A percentile compares a stretch with the other conserved stretches of the same genome.
phyloP scores from a whole-genome alignment of 2,888 invertebrate genomes.

The Tillus elongatus region DNA sequence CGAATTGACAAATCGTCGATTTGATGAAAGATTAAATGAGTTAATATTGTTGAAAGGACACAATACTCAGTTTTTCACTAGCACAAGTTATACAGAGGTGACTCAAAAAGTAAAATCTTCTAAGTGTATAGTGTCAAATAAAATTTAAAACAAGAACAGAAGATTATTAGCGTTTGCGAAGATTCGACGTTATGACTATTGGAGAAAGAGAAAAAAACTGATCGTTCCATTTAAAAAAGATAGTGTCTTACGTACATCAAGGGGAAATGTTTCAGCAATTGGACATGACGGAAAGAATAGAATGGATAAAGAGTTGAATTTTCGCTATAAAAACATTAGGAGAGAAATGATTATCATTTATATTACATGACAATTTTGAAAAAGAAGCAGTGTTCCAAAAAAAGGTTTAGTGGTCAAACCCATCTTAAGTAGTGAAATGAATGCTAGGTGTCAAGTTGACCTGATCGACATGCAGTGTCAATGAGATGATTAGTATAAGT shows the following conservation, averaged over 20 bases:
- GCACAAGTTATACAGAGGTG: conserved; percentile 7
- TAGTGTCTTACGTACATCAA: conserved; percentile 12
- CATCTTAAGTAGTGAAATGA: conserved; percentile 12
- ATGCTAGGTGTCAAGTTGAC: conserved; percentile 13
- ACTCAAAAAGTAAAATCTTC: conserved; percentile 11
- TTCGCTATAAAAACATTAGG: conserved; percentile 10
- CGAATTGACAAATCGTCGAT: conserved; percentile 5
- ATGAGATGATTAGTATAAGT: conserved; percentile 32
- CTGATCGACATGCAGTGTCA: no score
- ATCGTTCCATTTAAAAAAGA: conserved; percentile 13
- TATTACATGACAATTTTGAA: conserved; percentile 7
- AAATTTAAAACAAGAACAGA: conserved; percentile 11
- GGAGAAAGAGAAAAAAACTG: conserved; percentile 14
- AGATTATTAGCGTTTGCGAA: conserved; percentile 14
- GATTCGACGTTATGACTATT: conserved; percentile 16
- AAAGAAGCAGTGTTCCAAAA: conserved; percentile 11
- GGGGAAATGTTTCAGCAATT: conserved; percentile 14
- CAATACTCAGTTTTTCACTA: conserved; percentile 12
- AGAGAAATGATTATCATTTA: conserved; percentile 7
- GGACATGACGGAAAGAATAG: conserved; percentile 10
- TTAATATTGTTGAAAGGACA: conserved; percentile 11
- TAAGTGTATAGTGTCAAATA: conserved; percentile 9
- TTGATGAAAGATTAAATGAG: conserved; percentile 9
- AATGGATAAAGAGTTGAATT: conserved; percentile 13
- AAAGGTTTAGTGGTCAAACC: conserved; percentile 15